Conservation (phyloP, 2,113 vertebrate genomes). For the Upupa epops region DNA sequence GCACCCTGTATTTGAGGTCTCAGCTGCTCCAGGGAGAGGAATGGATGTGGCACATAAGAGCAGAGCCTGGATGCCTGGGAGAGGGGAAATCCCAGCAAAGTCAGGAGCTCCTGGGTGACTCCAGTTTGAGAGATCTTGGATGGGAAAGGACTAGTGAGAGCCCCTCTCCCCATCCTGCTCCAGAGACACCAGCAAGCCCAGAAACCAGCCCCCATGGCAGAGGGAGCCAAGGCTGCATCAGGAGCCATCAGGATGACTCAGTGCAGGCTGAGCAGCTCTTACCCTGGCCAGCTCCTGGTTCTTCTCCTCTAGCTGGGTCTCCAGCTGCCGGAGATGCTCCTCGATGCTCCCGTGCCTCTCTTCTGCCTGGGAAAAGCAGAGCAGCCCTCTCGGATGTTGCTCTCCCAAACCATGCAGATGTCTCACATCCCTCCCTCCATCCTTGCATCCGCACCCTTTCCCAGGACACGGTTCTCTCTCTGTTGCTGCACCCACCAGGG, state of each 20-base stretch:
- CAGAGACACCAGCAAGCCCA: background rate
- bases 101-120: background rate
- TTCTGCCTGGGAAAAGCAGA: slow-evolving; percentile 84
- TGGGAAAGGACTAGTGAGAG: background rate
- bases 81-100: background rate
- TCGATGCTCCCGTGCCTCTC: slow-evolving; percentile 95
- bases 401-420: background rate
- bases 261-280: slow-evolving; percentile 23
- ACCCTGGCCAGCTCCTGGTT: slow-evolving; percentile 96
- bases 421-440: background rate
- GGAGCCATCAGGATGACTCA: fast-evolving
- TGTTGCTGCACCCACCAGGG: background rate
- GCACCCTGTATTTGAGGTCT: background rate
- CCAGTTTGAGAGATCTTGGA: background rate
- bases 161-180: background rate
- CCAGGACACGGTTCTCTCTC: background rate
- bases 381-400: background rate
- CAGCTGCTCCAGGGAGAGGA: background rate
- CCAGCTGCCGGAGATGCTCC: slow-evolving; percentile 92
- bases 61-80: background rate
- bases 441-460: background rate
- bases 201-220: background rate
- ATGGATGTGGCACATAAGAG: background rate
- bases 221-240: background rate
- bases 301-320: slow-evolving; percentile 95